Evolutionary conservation across 2,113 vertebrate species (phyloP).

Genomic region (Pseudonaja textilis): DNA sequence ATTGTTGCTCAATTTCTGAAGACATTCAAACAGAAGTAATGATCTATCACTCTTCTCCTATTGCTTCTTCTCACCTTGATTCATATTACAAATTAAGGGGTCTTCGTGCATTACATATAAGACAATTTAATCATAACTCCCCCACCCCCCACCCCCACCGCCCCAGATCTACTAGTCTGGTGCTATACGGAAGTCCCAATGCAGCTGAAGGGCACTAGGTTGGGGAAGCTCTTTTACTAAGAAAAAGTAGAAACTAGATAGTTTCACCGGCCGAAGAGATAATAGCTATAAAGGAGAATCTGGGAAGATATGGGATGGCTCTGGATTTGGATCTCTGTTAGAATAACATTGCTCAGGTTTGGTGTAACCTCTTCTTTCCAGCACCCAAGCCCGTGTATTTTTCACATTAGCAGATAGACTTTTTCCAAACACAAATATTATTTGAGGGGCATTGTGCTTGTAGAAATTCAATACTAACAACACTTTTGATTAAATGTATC

Average conservation of each 20-base stretch:
- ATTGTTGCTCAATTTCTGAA: background rate
- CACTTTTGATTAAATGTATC: background rate
- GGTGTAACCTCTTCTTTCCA: background rate
- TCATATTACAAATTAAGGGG: background rate
- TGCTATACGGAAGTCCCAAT: background rate
- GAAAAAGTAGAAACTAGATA: background rate
- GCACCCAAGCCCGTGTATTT: background rate
- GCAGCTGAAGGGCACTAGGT: background rate
- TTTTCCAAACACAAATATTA: background rate
- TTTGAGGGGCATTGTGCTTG: background rate
- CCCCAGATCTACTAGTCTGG: background rate
- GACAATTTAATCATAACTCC: background rate
- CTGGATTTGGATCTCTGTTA: background rate
- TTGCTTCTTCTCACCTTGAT: background rate
- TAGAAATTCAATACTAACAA: background rate
- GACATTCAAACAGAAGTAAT: background rate
- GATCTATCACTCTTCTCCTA: background rate
- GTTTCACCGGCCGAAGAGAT: background rate
- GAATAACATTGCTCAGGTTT: background rate
- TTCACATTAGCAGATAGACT: background rate
- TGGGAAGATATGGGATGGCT: background rate
- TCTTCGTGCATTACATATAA: background rate
- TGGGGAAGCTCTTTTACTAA: background rate
- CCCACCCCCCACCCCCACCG: rapidly evolving
- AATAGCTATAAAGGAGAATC: background rate